Evolutionary conservation across 2,113 vertebrate species (phyloP).

Genomic region (Melospiza melodia): DNA sequence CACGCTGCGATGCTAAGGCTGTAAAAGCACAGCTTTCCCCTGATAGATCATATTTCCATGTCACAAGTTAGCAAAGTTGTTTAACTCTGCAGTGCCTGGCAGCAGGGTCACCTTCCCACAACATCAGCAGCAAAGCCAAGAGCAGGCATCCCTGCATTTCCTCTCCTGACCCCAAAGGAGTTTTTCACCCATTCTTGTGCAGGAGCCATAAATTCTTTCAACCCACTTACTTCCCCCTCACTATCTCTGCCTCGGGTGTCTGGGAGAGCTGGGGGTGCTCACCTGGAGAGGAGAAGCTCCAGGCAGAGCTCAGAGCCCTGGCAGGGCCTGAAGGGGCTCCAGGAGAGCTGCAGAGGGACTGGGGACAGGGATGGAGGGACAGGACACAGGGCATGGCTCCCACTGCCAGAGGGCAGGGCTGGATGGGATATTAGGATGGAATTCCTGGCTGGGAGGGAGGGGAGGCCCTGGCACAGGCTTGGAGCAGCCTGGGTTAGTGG

Average conservation of each 20-base stretch:
- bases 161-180: accelerated
- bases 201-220: neutral
- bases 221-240: neutral
- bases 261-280: neutral
- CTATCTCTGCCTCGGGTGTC: neutral
- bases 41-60: neutral
- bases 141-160: neutral
- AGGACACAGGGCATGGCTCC: neutral
- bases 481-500: neutral
- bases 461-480: neutral
- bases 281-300: neutral
- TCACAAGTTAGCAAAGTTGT: neutral
- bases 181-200: neutral
- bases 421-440: neutral
- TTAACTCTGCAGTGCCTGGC: neutral
- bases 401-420: neutral
- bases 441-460: neutral
- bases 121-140: neutral
- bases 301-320: neutral
- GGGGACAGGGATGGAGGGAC: neutral
- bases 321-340: accelerated
- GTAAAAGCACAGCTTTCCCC: neutral
- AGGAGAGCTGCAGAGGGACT: neutral
- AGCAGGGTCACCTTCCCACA: conserved; percentile 9
- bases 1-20: neutral